Evolutionary conservation across 2,113 vertebrate genomes (phyloP).

Genomic region (Hippolais icterina): DNA sequence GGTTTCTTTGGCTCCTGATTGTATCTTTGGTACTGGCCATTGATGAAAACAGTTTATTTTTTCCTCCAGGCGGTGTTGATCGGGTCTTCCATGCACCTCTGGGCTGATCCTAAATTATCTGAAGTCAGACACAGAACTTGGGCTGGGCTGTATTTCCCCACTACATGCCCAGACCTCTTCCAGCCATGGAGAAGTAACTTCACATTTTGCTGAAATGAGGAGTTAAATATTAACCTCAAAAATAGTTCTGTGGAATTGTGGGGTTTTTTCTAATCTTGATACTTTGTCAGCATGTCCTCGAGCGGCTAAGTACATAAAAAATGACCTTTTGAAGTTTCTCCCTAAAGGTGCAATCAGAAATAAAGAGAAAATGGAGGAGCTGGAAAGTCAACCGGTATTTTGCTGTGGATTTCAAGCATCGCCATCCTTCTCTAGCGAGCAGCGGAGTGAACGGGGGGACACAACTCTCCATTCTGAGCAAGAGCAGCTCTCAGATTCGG

Average conservation of each 20-base stretch:
- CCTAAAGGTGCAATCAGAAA: slow-evolving; percentile 99
- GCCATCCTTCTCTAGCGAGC: slow-evolving; percentile 97
- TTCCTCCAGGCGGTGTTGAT: not conserved
- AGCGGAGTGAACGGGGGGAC: slow-evolving; percentile 98
- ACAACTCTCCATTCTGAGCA: slow-evolving; percentile 98
- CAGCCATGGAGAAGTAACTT: not conserved
- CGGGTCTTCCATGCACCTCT: not conserved
- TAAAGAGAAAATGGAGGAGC: slow-evolving; percentile 99
- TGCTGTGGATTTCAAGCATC: slow-evolving; percentile 98
- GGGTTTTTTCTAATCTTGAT: slow-evolving; percentile 24
- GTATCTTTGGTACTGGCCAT: not conserved
- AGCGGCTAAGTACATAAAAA: slow-evolving; percentile 82
- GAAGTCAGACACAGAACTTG: not conserved
- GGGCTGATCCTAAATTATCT: not conserved
- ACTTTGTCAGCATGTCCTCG: slow-evolving; percentile 72
- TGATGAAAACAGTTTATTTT: not conserved
- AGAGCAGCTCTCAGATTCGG: slow-evolving; percentile 99
- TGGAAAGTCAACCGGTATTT: slow-evolving; percentile 99
- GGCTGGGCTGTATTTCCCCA: not conserved
- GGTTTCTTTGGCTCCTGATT: not conserved
- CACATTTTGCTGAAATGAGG: not conserved
- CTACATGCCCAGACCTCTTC: not conserved
- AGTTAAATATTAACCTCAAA: not conserved
- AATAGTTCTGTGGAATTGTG: not conserved
- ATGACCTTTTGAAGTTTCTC: slow-evolving; percentile 89